Base-by-base conservation (phyloP, 2,888 invertebrate genomes). In the Acronicta aceris region DNA sequence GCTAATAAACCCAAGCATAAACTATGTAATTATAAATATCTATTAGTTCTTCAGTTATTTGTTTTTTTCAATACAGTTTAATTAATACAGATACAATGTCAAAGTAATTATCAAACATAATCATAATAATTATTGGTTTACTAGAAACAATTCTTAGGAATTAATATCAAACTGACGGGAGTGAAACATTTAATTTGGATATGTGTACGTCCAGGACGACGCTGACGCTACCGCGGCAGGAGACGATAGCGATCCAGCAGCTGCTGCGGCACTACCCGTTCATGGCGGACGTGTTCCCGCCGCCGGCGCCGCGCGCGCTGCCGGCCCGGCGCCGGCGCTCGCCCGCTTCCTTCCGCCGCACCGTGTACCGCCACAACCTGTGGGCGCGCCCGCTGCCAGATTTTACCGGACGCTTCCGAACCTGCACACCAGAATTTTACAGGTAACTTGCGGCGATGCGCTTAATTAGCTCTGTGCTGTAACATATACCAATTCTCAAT, bases 361-460 rank as follows among this genome's bases (percentile, higher is more conserved):
- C 96, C 62, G 95, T 98, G 48, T 98, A 98, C 89, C 95, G 96
- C 5, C 96, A 96, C 73, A 96, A 97, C 84, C 90, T 97, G 76
- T 97, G 97, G 96, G 97, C 97, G 6, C 90, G 95, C 53, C 96
- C 96, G 13, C 94, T 97, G 65, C 95, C 96, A 5, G 97, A 97
- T 89, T 92, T 96, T 75, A 96, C 96, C 21, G 97, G 97, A 25
- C 94, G 97, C 27, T 96, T 95, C 81, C 95, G 98, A 13, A 97
- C 97, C 79, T 96, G 96, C 81, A 95, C 96, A 27, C 97, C 98
- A 0, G 95, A 96, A 42, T 97, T 96, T 89, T 98, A 96, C 85
- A 96, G 97, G 97, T 97, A 59, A 36, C 36, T 30, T 36, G 13
- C 13, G 36, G 5, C 36, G 36, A 36, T 12, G 12, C 33, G 33